Conservation (phyloP, 1,140 invertebrate genomes). For the Nymphalis io region DNA sequence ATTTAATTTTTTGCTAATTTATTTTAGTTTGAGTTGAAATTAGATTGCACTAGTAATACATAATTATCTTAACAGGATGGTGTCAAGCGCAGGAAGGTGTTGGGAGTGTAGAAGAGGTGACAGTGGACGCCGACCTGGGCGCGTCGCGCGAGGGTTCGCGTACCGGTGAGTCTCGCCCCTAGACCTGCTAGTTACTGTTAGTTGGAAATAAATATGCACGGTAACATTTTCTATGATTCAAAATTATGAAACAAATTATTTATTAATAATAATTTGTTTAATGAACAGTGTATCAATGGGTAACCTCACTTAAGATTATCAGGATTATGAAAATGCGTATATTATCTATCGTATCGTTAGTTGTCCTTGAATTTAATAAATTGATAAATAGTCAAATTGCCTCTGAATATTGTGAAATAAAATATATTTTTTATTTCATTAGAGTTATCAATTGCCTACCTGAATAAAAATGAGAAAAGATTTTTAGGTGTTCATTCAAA, state of each 20-base stretch:
- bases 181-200: background rate
- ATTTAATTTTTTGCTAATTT: background rate
- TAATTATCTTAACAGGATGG: conserved; percentile 46
- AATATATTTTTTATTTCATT: background rate
- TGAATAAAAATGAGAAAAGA: too few species aligned
- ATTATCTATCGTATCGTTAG: conserved; percentile 14
- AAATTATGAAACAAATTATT: too few species aligned
- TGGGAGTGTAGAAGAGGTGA: conserved; percentile 56
- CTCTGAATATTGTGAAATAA: conserved; percentile 33
- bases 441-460: too few species aligned
- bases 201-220: too few species aligned
- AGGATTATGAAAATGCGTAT: conserved; percentile 8
- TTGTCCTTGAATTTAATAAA: conserved; percentile 12
- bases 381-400: background rate
- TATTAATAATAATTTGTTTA: too few species aligned
- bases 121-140: conserved; percentile 68
- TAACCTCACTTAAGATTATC: conserved; percentile 1
- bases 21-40: background rate
- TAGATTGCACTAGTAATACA: background rate
- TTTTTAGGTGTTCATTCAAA: too few species aligned
- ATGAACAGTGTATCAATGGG: background rate
- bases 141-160: conserved; percentile 67
- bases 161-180: conserved; percentile 52
- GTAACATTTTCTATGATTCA: too few species aligned
- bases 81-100: conserved; percentile 47